These are phyloP conservation scores for Nannoperca obscura DNA, from an alignment of 2,797 vertebrate species.

Conservation along the genomic window DNA sequence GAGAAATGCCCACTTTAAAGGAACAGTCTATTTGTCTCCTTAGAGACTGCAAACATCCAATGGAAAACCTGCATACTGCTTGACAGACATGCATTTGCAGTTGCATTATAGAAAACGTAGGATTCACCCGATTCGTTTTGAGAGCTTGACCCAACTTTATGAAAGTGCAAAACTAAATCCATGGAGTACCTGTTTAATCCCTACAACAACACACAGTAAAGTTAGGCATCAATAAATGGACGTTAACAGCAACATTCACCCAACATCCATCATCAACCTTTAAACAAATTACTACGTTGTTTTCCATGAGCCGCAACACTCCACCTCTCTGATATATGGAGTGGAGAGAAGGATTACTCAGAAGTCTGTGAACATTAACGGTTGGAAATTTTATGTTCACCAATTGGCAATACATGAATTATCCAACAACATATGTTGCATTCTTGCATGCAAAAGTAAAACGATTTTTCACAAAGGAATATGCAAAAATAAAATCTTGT, in stretches of 20 bases:
- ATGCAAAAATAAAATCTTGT: neutral
- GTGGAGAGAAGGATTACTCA: neutral
- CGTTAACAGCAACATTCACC: neutral
- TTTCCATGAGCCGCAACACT: neutral
- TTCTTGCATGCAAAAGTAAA: neutral
- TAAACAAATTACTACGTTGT: neutral
- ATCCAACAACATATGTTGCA: neutral
- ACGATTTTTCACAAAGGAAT: neutral
- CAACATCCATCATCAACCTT: neutral
- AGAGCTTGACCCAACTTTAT: neutral
- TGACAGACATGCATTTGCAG: neutral
- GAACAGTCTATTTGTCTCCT: slow-evolving; percentile 2
- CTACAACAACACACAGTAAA: neutral
- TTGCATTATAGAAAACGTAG: neutral
- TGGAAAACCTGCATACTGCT: neutral
- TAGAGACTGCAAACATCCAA: neutral
- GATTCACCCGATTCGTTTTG: neutral
- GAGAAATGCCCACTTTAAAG: neutral
- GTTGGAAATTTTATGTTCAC: neutral
- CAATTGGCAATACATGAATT: neutral
- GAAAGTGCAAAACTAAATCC: neutral
- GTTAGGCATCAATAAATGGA: neutral
- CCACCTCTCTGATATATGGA: neutral
- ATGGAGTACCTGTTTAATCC: neutral
- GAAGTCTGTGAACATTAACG: neutral